Evolutionary conservation across 2,113 vertebrate genomes (phyloP), one percentile per base, ranked within the genome.

Genomic region (Cyprinus carpio): DNA sequence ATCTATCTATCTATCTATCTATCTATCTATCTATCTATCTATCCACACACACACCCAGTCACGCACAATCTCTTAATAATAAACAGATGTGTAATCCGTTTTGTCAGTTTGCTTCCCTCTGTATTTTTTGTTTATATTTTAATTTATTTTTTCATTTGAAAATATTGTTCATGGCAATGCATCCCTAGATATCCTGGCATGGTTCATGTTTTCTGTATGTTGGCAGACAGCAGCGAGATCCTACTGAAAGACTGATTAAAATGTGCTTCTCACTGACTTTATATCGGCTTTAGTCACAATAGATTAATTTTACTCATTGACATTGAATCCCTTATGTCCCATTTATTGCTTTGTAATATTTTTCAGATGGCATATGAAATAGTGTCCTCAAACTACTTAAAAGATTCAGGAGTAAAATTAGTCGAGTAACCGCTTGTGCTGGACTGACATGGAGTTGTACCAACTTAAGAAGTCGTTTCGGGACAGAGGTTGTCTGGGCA

Each of bases 281-380:
- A 80, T 46, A 80, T 80, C 58, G 29, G n/a, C 58, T 64, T 80
- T 65, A 65, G 58, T 80, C 78, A 80, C 78, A 80, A 80, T 65
- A 80, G 78, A 80, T 80, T 65, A 80, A 80, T 46, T 80, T 80
- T 80, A 64, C 78, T 64, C 58, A 80, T 64, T 80, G 78, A 80
- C 78, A 80, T 18, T 64, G 77, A 80, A 80, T 80, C 78, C 58
- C 78, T 65, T 80, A 65, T 80, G 78, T 43, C 78, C 78, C 16
- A 27, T 60, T 80, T 80, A 80, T 64, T 18, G 58, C 78, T 46
- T 40, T 4, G 23, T 46, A 25, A 80, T 80, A 29, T 65, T 80
- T 80, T 80, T 46, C 37, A 65, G 25, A 65, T 80, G 58, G 58
- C 58, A 62, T 80, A 27, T 20, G 78, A 64, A 80, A 65, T 46